phyloP scores from a whole-genome alignment of 1,140 invertebrate genomes.

The Drosophila sp. region DNA sequence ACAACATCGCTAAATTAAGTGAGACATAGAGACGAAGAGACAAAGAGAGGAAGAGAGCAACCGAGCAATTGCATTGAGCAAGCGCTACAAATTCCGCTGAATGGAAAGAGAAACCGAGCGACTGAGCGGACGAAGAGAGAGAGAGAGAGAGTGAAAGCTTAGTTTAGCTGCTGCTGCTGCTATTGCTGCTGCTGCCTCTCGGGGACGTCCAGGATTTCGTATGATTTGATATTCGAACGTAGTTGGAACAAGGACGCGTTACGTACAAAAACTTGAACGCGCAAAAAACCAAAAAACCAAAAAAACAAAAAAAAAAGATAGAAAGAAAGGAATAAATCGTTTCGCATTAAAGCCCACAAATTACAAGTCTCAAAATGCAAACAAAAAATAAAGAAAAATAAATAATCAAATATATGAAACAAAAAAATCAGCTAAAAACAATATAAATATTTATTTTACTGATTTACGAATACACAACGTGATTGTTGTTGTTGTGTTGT shows the following conservation, averaged over 20 bases:
- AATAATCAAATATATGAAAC: neutral
- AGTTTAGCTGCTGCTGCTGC: conserved; percentile 19
- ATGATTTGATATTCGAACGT: conserved; percentile 63
- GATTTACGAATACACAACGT: conserved; percentile 68
- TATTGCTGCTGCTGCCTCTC: conserved; percentile 51
- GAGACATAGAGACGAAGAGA: neutral
- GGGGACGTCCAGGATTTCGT: conserved; percentile 72
- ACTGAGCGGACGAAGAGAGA: conserved; percentile 28
- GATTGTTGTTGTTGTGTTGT: conserved; percentile 30
- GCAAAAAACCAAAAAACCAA: conserved; percentile 43
- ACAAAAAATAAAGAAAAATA: conserved; percentile 8
- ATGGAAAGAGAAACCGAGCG: conserved; percentile 35
- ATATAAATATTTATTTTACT: conserved; percentile 26
- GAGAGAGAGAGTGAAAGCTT: conserved; percentile 42
- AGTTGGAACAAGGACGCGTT: conserved; percentile 81
- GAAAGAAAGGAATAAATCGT: conserved; percentile 14
- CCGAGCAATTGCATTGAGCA: conserved; percentile 10
- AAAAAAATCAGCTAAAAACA: neutral
- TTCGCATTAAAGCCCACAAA: conserved; percentile 23
- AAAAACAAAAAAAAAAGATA: conserved; percentile 24
- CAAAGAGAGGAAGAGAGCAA: neutral
- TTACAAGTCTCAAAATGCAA: neutral
- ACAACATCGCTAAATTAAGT: conserved; percentile 23
- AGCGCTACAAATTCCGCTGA: conserved; percentile 37
- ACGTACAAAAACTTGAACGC: conserved; percentile 65